Evolutionary conservation across 1,140 invertebrate species (phyloP).

Genomic region (Rhizoglyphus robini): DNA sequence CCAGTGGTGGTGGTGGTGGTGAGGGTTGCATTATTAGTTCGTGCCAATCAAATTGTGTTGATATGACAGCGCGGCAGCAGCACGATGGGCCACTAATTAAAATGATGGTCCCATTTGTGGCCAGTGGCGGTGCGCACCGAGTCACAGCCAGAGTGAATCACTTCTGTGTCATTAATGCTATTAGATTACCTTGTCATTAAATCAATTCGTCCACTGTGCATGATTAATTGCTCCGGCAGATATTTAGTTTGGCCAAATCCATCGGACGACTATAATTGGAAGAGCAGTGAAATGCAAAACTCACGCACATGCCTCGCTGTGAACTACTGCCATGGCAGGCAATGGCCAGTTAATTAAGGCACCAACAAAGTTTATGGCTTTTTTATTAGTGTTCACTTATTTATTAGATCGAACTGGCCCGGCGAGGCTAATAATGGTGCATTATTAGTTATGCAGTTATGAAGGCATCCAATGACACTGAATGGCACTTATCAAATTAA

Average conservation of each 20-base stretch:
- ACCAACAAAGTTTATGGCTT: background rate
- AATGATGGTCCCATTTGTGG: too few species aligned
- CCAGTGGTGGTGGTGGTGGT: too few species aligned
- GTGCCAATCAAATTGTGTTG: too few species aligned
- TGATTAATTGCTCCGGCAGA: background rate
- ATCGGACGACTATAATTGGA: background rate
- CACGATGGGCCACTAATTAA: too few species aligned
- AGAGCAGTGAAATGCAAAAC: background rate
- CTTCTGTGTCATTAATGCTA: slow-evolving; percentile 4
- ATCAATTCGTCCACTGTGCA: slow-evolving; percentile 9
- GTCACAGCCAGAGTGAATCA: slow-evolving; percentile 5
- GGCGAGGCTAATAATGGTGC: background rate
- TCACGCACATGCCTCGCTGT: background rate
- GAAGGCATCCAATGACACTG: background rate
- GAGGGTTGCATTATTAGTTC: too few species aligned
- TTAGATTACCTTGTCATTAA: slow-evolving; percentile 14
- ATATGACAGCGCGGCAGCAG: too few species aligned
- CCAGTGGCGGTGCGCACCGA: too few species aligned
- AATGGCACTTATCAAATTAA: background rate
- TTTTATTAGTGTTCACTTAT: too few species aligned
- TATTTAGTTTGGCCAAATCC: background rate
- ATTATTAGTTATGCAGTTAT: background rate
- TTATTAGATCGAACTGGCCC: background rate
- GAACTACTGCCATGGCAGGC: background rate
- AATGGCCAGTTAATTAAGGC: slow-evolving; percentile 8